Evolutionary conservation across 2,888 invertebrate species (phyloP).

Genomic region (Chirona hameri): DNA sequence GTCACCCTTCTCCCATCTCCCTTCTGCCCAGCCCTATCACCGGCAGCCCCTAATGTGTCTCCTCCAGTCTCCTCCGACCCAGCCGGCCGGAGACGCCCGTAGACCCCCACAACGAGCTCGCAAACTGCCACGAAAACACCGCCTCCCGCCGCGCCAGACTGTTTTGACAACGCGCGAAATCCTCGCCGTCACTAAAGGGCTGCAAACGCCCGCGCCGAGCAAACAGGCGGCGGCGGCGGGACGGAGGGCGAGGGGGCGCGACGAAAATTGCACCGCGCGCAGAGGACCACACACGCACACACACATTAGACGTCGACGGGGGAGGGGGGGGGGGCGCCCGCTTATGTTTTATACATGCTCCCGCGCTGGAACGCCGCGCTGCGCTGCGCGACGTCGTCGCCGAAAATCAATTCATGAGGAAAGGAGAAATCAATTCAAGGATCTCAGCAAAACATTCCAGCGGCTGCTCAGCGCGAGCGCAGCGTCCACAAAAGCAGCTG

Average conservation of each 20-base stretch:
- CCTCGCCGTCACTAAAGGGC: conserved; percentile 1
- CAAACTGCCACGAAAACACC: too few species aligned
- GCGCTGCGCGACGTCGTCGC: not conserved
- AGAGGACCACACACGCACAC: not conserved
- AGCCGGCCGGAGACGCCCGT: too few species aligned
- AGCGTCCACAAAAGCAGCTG: not conserved
- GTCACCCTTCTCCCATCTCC: too few species aligned
- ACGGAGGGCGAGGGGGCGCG: not conserved
- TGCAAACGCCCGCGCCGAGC: not conserved
- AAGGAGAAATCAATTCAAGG: too few species aligned
- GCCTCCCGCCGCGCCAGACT: not conserved
- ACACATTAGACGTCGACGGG: not conserved
- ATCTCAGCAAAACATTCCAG: not conserved
- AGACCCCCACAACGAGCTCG: too few species aligned
- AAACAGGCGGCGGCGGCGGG: not conserved
- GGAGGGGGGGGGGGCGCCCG: not conserved
- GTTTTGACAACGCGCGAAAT: not conserved
- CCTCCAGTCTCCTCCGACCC: too few species aligned
- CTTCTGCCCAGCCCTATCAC: too few species aligned
- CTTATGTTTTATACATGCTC: conserved; percentile 7
- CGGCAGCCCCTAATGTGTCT: too few species aligned
- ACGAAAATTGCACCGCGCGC: not conserved
- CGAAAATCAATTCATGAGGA: not conserved
- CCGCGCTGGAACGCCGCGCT: not conserved
- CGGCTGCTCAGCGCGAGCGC: not conserved